Base-by-base conservation (phyloP, 2,888 invertebrate genomes). In the Acleris cristana region DNA sequence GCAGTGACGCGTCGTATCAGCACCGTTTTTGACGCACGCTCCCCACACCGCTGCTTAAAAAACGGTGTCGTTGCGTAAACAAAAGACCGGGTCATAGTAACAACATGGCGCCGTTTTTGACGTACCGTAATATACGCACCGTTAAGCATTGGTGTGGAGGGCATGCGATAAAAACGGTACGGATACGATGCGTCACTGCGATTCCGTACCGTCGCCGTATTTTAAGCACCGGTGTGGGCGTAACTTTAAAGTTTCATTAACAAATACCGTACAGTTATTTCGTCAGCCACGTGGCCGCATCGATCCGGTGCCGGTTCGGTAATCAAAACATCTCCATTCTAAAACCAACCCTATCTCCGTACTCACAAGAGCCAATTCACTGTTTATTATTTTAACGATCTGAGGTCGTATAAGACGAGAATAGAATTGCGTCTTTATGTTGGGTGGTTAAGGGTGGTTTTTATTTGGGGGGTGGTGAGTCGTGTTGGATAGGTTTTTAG, bases 201-300 rank as follows among this genome's bases (percentile, higher is more conserved):
- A n/a, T n/a, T n/a, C n/a, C n/a, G n/a, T n/a, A n/a, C n/a, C n/a
- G n/a, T n/a, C n/a, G n/a, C n/a, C n/a, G n/a, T n/a, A n/a, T n/a
- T n/a, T n/a, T n/a, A n/a, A n/a, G n/a, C n/a, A n/a, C n/a, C n/a
- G n/a, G n/a, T n/a, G n/a, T n/a, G n/a, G n/a, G n/a, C n/a, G n/a
- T n/a, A n/a, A n/a, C 63, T 65, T 23, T 48, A 30, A 65, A 40
- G 4, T 63, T 67, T 58, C 67, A 67, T 67, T 67, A 67, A 67
- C 53, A 67, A 58, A 67, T 58, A 48, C 21, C 26, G 16, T 52
- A 18, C 62, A 49, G 58, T 54, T 58, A 58, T 63, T 54, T 63
- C 66, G 62, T 62, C 58, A 67, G 61, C 66, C 75, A 75, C 76
- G 75, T 76, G 77, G 73, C 59, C 53, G 54, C 65, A 79, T 79